Base-by-base conservation (phyloP, 2,888 invertebrate species). In the Drosophila robusta region DNA sequence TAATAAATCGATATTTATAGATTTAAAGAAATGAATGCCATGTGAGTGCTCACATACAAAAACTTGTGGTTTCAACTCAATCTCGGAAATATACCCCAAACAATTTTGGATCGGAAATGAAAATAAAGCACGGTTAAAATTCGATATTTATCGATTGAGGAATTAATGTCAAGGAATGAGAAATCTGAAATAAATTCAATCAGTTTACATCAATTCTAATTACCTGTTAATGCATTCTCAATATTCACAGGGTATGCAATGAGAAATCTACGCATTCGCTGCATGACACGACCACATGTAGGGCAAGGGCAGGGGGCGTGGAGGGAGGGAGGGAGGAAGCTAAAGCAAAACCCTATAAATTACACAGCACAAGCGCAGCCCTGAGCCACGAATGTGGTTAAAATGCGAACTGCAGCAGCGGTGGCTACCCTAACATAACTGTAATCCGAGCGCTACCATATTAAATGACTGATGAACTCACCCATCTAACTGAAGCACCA, bases 381-480 rank as follows among this genome's bases (percentile, higher is more conserved):
- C 29, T 29, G 3, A 6, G n/a, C 61, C 26, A 24, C 44, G 50
- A 76, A 75, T 80, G 77, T 55, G 77, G 80, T 71, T 80, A 38
- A 71, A 64, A 54, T 50, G 44, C 38, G 44, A 18, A 29, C 62
- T 22, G 41, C 42, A 49, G 38, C 60, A 46, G n/a, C 36, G 18
- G 16, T 56, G 56, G 47, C 66, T 49, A 57, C 46, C 38, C 61
- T 29, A 36, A 49, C 58, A 65, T 80, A 80, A 82, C 75, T 75
- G 86, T 83, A 83, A 83, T 65, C 70, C 39, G 83, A 83, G 78
- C 58, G 63, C 45, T 26, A 18, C 47, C 74, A 70, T 71, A 85
- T 78, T 66, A 74, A 70, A 65, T 71, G 62, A 54, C 77, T 50
- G 60, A 67, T 56, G 58, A 67, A 63, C 56, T 54, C 41, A 32